Conservation (phyloP, 2,888 invertebrate species). For the Digitonthophagus gazella region DNA sequence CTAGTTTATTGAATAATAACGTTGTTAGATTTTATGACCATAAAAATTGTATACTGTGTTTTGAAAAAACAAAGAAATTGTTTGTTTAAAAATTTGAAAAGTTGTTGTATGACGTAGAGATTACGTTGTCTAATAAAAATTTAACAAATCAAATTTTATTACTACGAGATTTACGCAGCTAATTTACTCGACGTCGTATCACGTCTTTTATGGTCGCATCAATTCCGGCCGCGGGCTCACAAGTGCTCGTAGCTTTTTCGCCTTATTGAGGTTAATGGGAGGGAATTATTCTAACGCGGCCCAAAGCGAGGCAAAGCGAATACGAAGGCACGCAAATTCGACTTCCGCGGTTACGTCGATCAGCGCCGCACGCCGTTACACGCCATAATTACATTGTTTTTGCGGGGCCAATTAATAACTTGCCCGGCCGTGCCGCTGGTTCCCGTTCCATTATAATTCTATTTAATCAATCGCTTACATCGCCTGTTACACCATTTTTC, state of each 20-base stretch:
- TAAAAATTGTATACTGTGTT: too few species aligned
- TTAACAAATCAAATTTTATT: slow-evolving; percentile 29
- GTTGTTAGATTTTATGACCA: too few species aligned
- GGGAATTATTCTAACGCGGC: slow-evolving; percentile 10
- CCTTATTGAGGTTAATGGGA: slow-evolving; percentile 11
- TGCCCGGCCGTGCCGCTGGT: neutral
- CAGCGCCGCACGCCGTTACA: slow-evolving; percentile 8
- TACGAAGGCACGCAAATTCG: neutral
- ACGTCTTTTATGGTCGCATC: slow-evolving; percentile 23
- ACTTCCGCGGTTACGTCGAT: neutral
- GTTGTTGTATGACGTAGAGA: too few species aligned
- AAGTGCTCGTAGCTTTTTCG: slow-evolving; percentile 8
- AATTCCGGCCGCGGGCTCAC: neutral
- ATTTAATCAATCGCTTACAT: slow-evolving; percentile 7
- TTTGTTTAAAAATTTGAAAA: neutral
- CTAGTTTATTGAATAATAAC: too few species aligned
- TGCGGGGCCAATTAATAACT: slow-evolving; percentile 31
- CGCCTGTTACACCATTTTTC: too few species aligned
- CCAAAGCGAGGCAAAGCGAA: neutral
- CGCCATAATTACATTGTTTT: slow-evolving; percentile 33
- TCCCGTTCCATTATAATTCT: slow-evolving; percentile 8
- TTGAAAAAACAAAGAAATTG: neutral
- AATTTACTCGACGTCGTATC: slow-evolving; percentile 20
- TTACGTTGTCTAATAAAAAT: slow-evolving; percentile 26
- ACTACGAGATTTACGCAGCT: slow-evolving; percentile 23